Evolutionary conservation across 2,797 vertebrate genomes (phyloP), one percentile per base, ranked within the genome.

Genomic region (Bufotes viridis): DNA sequence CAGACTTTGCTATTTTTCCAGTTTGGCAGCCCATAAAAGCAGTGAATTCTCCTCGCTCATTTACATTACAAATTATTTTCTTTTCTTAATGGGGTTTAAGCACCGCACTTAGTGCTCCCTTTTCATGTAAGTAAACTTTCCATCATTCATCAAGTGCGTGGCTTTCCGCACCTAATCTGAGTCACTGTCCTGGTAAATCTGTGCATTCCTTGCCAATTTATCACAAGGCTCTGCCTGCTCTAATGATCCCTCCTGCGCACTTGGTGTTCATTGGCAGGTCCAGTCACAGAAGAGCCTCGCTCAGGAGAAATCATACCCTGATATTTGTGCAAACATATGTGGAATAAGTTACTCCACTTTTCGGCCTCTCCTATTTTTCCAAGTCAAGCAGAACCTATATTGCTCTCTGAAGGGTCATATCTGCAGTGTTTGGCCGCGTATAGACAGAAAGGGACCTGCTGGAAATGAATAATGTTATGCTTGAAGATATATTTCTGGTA

Each of bases 151-250:
- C 78, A 86, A 63, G 79, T 76, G 24, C 60, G 6, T 22, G 67
- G 24, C 84, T 86, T 82, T 89, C 87, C 87, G 85, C 87, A 85
- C 87, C 87, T 89, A 89, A 82, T 85, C 84, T 85, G 83, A 89
- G 83, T 89, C 87, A 89, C 87, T 65, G 58, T 82, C 87, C 80
- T 65, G 78, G 70, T 72, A 29, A 42, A 22, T 76, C 22, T 34
- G 51, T 10, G 4, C 22, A 12, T 34, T 24, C 5, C 53, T 29
- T 18, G 84, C 78, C 70, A 85, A 86, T 69, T 75, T 51, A 78
- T 89, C 83, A 57, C 26, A 24, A 20, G 18, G n/a, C 22, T 79
- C 70, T 26, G 81, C 26, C 82, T 70, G 65, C 63, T 75, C 7
- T 15, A 42, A 26, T 20, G 20, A 26, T 82, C 13, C 78, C 58